Conservation (phyloP, 92 coral and sea anemone species). For the Actinernus sp. region DNA sequence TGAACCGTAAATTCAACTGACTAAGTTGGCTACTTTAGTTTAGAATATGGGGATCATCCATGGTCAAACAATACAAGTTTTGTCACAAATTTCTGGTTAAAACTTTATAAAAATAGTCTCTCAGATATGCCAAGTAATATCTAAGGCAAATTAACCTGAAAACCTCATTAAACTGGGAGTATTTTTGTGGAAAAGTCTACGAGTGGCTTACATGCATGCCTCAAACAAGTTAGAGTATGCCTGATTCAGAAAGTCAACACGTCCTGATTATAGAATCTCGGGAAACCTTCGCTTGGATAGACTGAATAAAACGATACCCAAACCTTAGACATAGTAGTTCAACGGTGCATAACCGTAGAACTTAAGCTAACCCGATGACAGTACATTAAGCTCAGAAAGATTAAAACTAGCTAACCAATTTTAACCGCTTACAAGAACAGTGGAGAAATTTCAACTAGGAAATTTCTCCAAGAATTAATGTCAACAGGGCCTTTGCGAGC, state of each 20-base stretch:
- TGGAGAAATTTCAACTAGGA: slow-evolving; percentile 21
- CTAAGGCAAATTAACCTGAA: too few species aligned
- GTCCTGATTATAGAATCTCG: slow-evolving; percentile 2
- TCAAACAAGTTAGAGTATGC: slow-evolving; percentile 64
- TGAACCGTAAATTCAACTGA: too few species aligned
- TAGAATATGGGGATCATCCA: too few species aligned
- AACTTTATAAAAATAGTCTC: too few species aligned
- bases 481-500: slow-evolving; percentile 26
- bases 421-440: too few species aligned
- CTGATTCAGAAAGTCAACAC: slow-evolving; percentile 49
- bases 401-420: slow-evolving; percentile 25
- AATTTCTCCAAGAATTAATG: slow-evolving; percentile 32
- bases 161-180: too few species aligned
- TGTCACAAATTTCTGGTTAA: too few species aligned
- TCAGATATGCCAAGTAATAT: too few species aligned
- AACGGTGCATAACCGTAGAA: neutral
- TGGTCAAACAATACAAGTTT: too few species aligned
- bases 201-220: slow-evolving; percentile 54
- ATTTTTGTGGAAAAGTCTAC: slow-evolving; percentile 18
- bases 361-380: neutral
- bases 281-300: slow-evolving; percentile 21
- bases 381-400: slow-evolving; percentile 4
- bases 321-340: neutral
- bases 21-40: too few species aligned
- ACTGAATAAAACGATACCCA: neutral